These are phyloP conservation scores for Pharmacophagus antenor DNA, from an alignment of 2,888 invertebrate species.

Conservation along the genomic window DNA sequence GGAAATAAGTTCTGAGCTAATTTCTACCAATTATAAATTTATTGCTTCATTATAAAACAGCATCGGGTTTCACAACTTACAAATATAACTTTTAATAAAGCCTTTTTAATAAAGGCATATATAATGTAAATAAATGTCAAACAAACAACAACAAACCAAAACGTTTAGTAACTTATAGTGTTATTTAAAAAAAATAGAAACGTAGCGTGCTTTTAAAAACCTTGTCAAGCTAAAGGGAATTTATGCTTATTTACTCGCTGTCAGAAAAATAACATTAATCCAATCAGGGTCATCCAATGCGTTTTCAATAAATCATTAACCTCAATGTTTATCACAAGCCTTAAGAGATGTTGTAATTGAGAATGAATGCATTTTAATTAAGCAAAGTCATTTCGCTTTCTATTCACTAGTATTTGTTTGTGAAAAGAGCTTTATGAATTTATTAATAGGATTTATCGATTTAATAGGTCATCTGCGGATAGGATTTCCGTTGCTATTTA, in stretches of 20 bases:
- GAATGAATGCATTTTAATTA: conserved; percentile 24
- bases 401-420: conserved; percentile 12
- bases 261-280: not conserved
- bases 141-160: no score
- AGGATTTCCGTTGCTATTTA: conserved; percentile 5
- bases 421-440: conserved; percentile 17
- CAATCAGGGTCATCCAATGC: not conserved
- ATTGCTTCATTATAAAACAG: not conserved
- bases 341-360: conserved; percentile 9
- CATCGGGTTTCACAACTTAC: no score
- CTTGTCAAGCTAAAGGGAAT: not conserved
- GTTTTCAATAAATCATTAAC: conserved; percentile 16
- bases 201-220: not conserved
- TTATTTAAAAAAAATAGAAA: no score
- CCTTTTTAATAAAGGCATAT: no score
- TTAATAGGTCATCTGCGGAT: conserved; percentile 23
- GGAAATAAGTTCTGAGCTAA: not conserved
- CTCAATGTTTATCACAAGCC: conserved; percentile 7
- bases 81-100: no score
- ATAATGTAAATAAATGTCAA: no score
- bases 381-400: conserved; percentile 22
- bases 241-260: not conserved
- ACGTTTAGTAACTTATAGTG: no score
- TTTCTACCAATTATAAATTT: not conserved
- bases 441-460: conserved; percentile 19